Evolutionary conservation across 2,113 vertebrate species (phyloP).

Genomic region (Tachysurus fulvidraco): DNA sequence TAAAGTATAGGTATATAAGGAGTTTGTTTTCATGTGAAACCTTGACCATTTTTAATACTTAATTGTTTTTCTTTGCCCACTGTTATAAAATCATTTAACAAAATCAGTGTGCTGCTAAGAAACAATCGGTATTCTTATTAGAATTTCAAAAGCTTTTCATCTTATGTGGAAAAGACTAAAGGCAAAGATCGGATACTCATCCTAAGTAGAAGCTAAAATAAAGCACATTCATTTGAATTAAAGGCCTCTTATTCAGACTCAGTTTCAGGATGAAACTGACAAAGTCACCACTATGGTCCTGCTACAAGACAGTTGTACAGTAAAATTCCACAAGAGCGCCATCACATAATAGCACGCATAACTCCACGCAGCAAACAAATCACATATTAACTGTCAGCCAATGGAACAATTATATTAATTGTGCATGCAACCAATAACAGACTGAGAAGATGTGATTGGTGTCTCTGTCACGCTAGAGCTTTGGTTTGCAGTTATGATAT

Average conservation of each 20-base stretch:
- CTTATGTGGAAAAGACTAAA: conserved; percentile 38
- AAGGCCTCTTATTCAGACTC: conserved; percentile 70
- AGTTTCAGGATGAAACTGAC: conserved; percentile 54
- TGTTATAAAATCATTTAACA: conserved; percentile 33
- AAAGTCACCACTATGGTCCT: conserved; percentile 60
- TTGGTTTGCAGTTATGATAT: conserved; percentile 64
- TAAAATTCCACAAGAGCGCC: conserved; percentile 72
- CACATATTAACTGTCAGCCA: conserved; percentile 67
- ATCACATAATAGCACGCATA: conserved; percentile 65
- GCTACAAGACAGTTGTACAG: conserved; percentile 65
- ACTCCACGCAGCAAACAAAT: conserved; percentile 69
- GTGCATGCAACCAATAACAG: conserved; percentile 87
- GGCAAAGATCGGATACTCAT: conserved; percentile 50
- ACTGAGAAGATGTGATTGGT: conserved; percentile 44
- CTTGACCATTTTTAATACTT: conserved; percentile 3
- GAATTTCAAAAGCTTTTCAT: conserved; percentile 38
- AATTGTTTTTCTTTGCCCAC: background rate
- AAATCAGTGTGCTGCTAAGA: conserved; percentile 20
- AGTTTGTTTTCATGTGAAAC: conserved; percentile 17
- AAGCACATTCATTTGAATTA: conserved; percentile 62
- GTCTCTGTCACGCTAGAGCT: conserved; percentile 35
- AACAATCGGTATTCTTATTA: conserved; percentile 20
- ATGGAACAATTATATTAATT: conserved; percentile 71
- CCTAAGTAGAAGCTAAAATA: conserved; percentile 69
- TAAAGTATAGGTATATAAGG: conserved; percentile 2